Evolutionary conservation across 1,140 invertebrate species (phyloP).

Genomic region (Bradynema listronoti): DNA sequence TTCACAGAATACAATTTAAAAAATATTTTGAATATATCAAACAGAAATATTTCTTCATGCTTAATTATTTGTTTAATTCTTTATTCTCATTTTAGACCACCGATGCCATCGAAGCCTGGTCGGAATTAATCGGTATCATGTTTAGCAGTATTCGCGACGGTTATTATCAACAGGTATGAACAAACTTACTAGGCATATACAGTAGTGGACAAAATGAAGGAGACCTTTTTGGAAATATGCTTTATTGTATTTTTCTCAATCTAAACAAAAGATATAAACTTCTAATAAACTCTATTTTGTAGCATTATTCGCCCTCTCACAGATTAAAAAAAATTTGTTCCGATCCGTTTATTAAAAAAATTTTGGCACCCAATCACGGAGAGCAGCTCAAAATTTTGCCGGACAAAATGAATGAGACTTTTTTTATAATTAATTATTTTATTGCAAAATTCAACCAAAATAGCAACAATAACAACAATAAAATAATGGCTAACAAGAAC

Average conservation of each 20-base stretch:
- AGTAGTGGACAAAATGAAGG: not conserved
- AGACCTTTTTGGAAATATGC: not conserved
- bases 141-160: constrained; percentile 42
- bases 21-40: not conserved
- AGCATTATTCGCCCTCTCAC: no score
- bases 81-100: constrained; percentile 33
- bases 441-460: no score
- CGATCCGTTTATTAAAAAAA: no score
- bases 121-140: constrained; percentile 47
- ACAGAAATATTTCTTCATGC: not conserved
- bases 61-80: not conserved
- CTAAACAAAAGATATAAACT: not conserved
- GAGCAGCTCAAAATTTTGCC: no score
- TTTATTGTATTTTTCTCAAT: not conserved
- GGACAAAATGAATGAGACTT: no score
- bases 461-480: no score
- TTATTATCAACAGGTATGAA: constrained; percentile 21
- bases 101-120: constrained; percentile 50
- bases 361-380: no score
- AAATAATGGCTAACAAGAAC: no score
- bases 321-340: no score
- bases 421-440: no score
- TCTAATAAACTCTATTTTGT: no score
- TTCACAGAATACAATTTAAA: not conserved
- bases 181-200: not conserved